A percentile compares a stretch with the other conserved stretches of the same genome.
Conservation (phyloP, 2,113 vertebrate genomes). For the Setophaga kirtlandii region DNA sequence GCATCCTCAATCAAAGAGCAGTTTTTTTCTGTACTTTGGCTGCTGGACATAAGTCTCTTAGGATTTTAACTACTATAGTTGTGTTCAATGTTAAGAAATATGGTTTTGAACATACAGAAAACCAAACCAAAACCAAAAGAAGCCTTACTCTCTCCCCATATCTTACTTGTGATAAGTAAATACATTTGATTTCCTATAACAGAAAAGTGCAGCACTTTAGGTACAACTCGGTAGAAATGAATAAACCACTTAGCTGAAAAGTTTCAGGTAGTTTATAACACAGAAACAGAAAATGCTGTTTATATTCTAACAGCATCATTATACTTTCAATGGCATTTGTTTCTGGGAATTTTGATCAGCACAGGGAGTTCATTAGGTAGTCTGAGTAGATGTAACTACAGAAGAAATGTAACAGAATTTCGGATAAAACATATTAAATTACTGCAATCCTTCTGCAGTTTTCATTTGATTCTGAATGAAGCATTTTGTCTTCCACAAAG, state of each 20-base stretch:
- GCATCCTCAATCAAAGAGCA: background rate
- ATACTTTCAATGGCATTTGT: background rate
- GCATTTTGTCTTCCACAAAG: background rate
- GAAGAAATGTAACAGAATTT: background rate
- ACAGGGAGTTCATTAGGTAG: background rate
- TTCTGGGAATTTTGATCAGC: background rate
- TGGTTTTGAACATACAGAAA: background rate
- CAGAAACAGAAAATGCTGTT: background rate
- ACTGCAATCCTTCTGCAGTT: background rate
- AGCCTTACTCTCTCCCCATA: background rate
- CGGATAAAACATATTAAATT: background rate
- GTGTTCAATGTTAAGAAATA: background rate
- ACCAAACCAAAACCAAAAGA: background rate
- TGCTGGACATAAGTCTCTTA: background rate
- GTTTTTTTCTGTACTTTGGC: background rate
- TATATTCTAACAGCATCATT: conserved; percentile 5
- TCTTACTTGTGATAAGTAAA: background rate
- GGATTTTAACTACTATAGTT: background rate
- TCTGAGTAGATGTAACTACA: background rate
- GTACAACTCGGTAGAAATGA: background rate
- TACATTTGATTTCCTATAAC: background rate
- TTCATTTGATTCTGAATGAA: background rate
- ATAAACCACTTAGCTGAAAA: background rate
- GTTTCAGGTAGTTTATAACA: background rate
- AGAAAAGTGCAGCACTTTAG: background rate